Base-by-base conservation (phyloP, 2,797 vertebrate genomes). In the Lutjanus campechanus region DNA sequence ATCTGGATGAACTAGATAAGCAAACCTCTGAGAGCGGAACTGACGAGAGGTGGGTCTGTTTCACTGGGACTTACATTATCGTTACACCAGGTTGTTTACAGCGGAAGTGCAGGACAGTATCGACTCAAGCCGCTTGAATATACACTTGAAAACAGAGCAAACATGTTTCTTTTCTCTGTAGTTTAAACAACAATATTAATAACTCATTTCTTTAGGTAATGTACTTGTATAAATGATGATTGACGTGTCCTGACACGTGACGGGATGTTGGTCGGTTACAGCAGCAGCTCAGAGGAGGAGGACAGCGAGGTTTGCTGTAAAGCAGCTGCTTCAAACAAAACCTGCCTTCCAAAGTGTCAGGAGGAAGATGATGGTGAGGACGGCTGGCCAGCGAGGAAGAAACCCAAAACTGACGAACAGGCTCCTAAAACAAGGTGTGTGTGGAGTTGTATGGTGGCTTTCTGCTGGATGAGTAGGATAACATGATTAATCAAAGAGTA, bases 231-330 rank as follows among this genome's bases (percentile, higher is more conserved):
- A 20, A n/a, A 9, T 1, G 1, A 55, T 51, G 46, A 56, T n/a
- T 41, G 20, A 19, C 1, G 25, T 22, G 29, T 50, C 4, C 0
- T 73, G 25, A 50, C 25, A 5, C 11, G 3, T 0, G 10, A 4
- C 41, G 13, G 11, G 58, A 96, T 96, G 96, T 82, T 96, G 50
- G 95, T 96, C 1, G 86, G 84, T 61, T 96, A 96, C 88, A 96
- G 95, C 88, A 95, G 95, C 90, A 96, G 95, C 71, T 95, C 95
- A 3, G 96, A 96, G 60, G 95, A 95, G 8, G 70, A 49, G 6
- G 16, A 11, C 94, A 36, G 29, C 29, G 29, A 36, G 29, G 29
- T 36, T 36, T 36, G 29, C 29, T 2, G 29, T 4, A 4, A 36
- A 36, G 22, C 22, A 11, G 61, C 46, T 11, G 16, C 2, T 7